Evolutionary conservation across 1,140 invertebrate genomes (phyloP).

Genomic region (Zaprionus taronus): DNA sequence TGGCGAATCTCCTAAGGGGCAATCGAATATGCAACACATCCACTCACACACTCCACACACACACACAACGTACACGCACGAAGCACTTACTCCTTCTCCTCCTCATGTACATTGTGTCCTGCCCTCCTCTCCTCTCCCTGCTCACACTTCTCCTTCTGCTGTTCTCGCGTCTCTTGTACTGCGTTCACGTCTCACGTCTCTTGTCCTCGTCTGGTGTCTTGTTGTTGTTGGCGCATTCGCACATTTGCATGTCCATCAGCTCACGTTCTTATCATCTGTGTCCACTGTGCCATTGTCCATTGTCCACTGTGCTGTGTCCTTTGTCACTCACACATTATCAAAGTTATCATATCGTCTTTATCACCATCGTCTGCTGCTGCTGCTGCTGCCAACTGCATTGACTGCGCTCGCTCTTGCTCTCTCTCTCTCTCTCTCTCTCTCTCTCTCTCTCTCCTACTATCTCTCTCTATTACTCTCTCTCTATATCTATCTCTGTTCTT

Average conservation of each 20-base stretch:
- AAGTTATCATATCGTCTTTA: slow-evolving; percentile 9
- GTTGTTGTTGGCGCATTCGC: slow-evolving; percentile 43
- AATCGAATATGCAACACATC: slow-evolving; percentile 7
- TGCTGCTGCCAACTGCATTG: slow-evolving; percentile 29
- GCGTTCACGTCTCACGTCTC: background rate
- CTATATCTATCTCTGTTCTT: background rate
- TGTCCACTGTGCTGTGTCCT: slow-evolving; percentile 8
- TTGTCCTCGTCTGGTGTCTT: slow-evolving; percentile 1
- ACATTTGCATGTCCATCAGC: slow-evolving; percentile 39
- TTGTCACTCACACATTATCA: background rate
- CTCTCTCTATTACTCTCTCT: background rate
- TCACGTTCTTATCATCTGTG: slow-evolving; percentile 9
- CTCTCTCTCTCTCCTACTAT: background rate
- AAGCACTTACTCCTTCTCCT: background rate
- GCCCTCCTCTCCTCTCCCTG: slow-evolving; percentile 10
- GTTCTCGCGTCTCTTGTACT: background rate
- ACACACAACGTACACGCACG: background rate
- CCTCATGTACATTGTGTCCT: slow-evolving; percentile 21
- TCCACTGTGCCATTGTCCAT: slow-evolving; percentile 12
- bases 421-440: background rate
- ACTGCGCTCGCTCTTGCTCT: background rate
- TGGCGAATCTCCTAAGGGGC: background rate
- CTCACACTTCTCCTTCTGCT: background rate
- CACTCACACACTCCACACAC: slow-evolving; percentile 6
- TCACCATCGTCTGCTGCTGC: slow-evolving; percentile 33